These are phyloP conservation scores for Chlorodrepanis virens DNA, from an alignment of 2,113 vertebrate species.

Conservation along the genomic window DNA sequence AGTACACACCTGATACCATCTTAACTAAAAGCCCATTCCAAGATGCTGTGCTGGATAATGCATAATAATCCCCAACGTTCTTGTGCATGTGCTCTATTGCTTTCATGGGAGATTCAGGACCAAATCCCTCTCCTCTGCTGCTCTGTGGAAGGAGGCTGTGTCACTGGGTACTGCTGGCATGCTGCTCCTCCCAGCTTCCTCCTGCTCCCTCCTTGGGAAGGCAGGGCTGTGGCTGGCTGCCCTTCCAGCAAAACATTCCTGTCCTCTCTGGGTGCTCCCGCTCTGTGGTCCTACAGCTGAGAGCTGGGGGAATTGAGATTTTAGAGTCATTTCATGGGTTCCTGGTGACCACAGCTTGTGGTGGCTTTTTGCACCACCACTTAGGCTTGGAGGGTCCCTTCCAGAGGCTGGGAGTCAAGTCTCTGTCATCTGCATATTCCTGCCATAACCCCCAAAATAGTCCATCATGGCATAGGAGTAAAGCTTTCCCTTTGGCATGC, in stretches of 20 bases:
- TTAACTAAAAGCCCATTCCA: neutral
- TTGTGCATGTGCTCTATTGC: fast-evolving
- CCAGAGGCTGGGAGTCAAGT: neutral
- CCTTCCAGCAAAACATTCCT: neutral
- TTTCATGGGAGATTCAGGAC: neutral
- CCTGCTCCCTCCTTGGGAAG: neutral
- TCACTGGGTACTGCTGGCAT: neutral
- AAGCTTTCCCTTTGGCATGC: neutral
- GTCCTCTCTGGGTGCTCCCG: neutral
- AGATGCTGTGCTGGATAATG: neutral
- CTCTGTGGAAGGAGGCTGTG: neutral
- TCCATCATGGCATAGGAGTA: neutral
- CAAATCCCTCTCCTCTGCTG: neutral
- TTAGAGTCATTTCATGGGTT: neutral
- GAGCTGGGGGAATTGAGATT: neutral
- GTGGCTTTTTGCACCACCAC: neutral
- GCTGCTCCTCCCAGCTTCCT: neutral
- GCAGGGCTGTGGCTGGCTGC: neutral
- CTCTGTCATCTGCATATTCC: neutral
- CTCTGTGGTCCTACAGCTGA: neutral
- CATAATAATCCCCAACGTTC: neutral
- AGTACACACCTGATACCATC: fast-evolving
- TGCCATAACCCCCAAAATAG: neutral
- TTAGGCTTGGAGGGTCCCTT: neutral
- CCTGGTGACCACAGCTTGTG: neutral